Conservation (phyloP, 2,797 vertebrate genomes). For the Syngnathus rostellatus region DNA sequence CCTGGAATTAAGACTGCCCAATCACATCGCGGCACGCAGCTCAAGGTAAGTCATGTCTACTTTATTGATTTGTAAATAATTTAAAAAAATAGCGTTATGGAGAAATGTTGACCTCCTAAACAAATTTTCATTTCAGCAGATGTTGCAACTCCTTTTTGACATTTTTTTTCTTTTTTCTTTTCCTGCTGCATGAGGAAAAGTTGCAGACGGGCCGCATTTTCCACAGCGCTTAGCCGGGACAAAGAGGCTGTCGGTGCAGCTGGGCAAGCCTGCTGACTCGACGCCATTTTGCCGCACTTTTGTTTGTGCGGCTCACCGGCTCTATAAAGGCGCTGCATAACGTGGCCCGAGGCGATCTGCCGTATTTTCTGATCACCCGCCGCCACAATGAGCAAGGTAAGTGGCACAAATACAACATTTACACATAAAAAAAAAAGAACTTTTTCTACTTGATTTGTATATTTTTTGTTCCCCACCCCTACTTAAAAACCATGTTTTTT, state of each 20-base stretch:
- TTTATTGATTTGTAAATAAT: too few relatives aligned
- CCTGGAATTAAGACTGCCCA: too few relatives aligned
- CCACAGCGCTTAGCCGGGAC: conserved; percentile 55
- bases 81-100: too few relatives aligned
- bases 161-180: conserved; percentile 10
- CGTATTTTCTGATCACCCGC: conserved; percentile 36
- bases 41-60: too few relatives aligned
- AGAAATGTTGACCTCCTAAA: too few relatives aligned
- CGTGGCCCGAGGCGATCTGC: conserved; percentile 42
- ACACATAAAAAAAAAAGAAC: background rate
- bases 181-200: conserved; percentile 30
- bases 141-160: too few relatives aligned
- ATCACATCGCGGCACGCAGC: too few relatives aligned
- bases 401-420: conserved; percentile 10
- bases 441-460: too few relatives aligned
- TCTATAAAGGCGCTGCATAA: conserved; percentile 64
- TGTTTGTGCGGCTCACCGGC: conserved; percentile 24
- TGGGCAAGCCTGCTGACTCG: conserved; percentile 64
- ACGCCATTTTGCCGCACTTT: conserved; percentile 53
- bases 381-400: conserved; percentile 74
- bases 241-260: conserved; percentile 51
- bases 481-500: background rate
- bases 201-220: conserved; percentile 62
- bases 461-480: background rate
- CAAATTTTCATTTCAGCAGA: too few relatives aligned